phyloP scores from a whole-genome alignment of 2,797 vertebrate species.

The Gallinago stenura region DNA sequence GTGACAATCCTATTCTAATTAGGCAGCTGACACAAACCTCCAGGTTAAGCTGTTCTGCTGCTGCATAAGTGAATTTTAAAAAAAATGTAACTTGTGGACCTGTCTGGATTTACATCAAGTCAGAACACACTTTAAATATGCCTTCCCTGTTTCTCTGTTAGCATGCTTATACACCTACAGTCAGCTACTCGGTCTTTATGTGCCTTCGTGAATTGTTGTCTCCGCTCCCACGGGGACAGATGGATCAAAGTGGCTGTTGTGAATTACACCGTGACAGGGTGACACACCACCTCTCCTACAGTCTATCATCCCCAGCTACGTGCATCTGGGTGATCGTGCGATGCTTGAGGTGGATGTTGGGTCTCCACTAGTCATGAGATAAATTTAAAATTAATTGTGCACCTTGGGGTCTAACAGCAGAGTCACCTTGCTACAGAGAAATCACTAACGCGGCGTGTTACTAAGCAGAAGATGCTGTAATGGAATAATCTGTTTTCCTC shows the following conservation, averaged over 20 bases:
- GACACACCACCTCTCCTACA: neutral
- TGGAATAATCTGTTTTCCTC: conserved; percentile 22
- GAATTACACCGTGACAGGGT: neutral
- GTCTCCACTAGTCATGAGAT: neutral
- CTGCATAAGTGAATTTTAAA: neutral
- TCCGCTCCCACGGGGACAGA: neutral
- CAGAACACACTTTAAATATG: neutral
- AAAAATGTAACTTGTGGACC: neutral
- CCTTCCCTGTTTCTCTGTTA: neutral
- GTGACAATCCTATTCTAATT: neutral
- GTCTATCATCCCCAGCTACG: neutral
- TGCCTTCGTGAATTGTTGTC: neutral
- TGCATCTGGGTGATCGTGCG: neutral
- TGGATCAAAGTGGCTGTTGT: neutral
- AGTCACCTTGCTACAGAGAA: neutral
- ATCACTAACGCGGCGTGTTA: neutral
- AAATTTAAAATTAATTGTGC: conserved; percentile 35
- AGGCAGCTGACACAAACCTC: neutral
- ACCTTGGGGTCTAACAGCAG: neutral
- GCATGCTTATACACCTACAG: neutral
- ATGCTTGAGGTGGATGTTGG: neutral
- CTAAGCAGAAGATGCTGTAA: conserved; percentile 12
- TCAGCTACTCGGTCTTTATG: neutral
- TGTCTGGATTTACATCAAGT: neutral
- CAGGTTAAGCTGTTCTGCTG: neutral